Evolutionary conservation across 2,113 vertebrate species (phyloP).

Genomic region (Malurus alboscapulatus): DNA sequence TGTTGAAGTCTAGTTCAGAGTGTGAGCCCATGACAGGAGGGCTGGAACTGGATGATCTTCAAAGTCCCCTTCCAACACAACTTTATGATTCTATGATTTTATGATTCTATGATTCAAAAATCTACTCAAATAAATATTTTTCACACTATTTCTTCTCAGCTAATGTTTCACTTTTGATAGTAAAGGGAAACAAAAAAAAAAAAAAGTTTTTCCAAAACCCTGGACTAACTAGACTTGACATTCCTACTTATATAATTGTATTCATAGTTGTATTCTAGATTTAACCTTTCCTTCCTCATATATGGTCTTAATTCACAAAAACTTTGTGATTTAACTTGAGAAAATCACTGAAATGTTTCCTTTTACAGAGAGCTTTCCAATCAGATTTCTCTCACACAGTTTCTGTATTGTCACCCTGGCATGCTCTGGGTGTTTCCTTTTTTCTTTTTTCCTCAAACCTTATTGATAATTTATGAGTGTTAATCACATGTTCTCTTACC

Average conservation of each 20-base stretch:
- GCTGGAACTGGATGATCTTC: not conserved
- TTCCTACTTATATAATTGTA: not conserved
- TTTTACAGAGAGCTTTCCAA: not conserved
- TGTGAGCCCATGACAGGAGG: fast-evolving
- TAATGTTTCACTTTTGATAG: not conserved
- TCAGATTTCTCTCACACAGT: not conserved
- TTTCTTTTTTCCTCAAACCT: not conserved
- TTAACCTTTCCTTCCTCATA: not conserved
- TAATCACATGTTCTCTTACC: not conserved
- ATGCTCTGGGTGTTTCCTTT: fast-evolving
- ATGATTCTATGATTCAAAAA: not conserved
- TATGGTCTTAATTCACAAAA: not conserved
- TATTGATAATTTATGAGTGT: not conserved
- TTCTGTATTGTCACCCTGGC: not conserved
- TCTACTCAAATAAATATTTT: no score
- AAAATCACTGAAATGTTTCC: not conserved
- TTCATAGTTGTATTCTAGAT: not conserved
- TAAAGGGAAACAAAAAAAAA: not conserved
- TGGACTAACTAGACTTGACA: not conserved
- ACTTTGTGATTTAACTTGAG: not conserved
- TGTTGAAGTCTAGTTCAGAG: not conserved
- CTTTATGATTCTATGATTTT: not conserved
- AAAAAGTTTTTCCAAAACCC: not conserved
- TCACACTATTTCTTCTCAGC: not conserved
- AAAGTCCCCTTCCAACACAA: not conserved